Conservation (phyloP, 92 coral and sea anemone species). For the Paramuricea clavata region DNA sequence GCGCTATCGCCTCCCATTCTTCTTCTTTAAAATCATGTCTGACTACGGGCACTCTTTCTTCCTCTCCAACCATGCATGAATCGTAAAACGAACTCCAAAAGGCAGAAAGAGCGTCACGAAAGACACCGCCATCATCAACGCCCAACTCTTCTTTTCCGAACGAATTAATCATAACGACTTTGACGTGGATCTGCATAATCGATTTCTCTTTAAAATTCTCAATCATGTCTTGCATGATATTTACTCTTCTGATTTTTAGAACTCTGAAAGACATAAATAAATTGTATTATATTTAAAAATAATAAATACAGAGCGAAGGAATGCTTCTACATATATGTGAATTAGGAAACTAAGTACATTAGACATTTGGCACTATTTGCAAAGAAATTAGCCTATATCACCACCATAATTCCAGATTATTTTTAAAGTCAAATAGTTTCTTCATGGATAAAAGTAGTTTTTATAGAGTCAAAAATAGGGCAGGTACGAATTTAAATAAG, state of each 20-base stretch:
- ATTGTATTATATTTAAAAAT: too few relatives aligned
- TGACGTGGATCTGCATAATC: slow-evolving; percentile 25
- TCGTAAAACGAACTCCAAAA: slow-evolving; percentile 65
- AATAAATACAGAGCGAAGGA: too few relatives aligned
- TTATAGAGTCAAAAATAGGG: too few relatives aligned
- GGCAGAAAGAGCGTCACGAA: slow-evolving; percentile 71
- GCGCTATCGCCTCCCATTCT: not conserved
- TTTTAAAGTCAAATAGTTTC: too few relatives aligned
- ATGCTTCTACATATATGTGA: too few relatives aligned
- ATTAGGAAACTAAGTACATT: too few relatives aligned
- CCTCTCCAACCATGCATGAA: slow-evolving; percentile 32
- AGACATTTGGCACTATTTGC: too few relatives aligned
- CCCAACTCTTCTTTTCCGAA: slow-evolving; percentile 69
- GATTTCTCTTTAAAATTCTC: slow-evolving; percentile 60
- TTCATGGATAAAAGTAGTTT: too few relatives aligned
- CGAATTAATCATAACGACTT: slow-evolving; percentile 67
- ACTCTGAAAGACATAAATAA: not conserved
- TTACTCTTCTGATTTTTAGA: slow-evolving; percentile 56
- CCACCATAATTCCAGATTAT: too few relatives aligned
- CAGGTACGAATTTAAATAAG: too few relatives aligned
- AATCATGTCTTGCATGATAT: slow-evolving; percentile 61
- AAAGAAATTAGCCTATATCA: too few relatives aligned
- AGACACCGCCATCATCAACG: slow-evolving; percentile 65
- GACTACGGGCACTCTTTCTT: too few relatives aligned
- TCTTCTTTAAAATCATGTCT: not conserved